Evolutionary conservation across 2,113 vertebrate species (phyloP), one percentile per base, ranked within the genome.

Genomic region (Sorex araneus): DNA sequence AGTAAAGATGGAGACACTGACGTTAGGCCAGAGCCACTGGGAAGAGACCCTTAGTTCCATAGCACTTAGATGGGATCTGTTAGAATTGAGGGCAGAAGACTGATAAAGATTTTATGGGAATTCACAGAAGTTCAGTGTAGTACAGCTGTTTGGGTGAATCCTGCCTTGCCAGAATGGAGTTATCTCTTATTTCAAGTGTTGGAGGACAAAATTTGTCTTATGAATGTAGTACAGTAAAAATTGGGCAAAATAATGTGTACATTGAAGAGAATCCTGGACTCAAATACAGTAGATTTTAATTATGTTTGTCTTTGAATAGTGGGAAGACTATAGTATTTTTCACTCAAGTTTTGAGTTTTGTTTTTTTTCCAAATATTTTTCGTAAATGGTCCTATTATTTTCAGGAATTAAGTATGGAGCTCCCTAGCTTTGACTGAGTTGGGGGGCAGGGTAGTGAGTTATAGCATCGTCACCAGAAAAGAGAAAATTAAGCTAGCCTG

Each of bases 111-210:
- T 60, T 67, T 86, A 45, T 60, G 25, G 57, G 19, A 36, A 75
- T 66, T 54, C n/a, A 28, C 19, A 63, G 36, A 71, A 25, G 23
- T 34, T 92, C n/a, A 71, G 10, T 30, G 25, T 71, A 34, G 32
- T 57, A 57, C 8, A 43, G 19, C 11, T n/a, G 25, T 4, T 32
- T 74, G 50, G 47, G 23, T 28, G 67, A 78, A 90, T 89, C 28
- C 28, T 78, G 5, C 1, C 3, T 84, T 82, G 75, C 54, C 19
- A 87, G 70, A 28, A 50, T 87, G 9, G 4, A 28, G 6, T 45
- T 43, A 8, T 87, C n/a, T 70, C 80, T 93, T 45, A 63, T 87
- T 94, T 84, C 50, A 69, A 69, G 63, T 3, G n/a, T 64, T 81
- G 54, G 47, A 82, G 6, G n/a, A 63, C 66, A 47, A 7, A 21